Evolutionary conservation across 2,797 vertebrate species (phyloP).

Genomic region (Liasis olivaceus): DNA sequence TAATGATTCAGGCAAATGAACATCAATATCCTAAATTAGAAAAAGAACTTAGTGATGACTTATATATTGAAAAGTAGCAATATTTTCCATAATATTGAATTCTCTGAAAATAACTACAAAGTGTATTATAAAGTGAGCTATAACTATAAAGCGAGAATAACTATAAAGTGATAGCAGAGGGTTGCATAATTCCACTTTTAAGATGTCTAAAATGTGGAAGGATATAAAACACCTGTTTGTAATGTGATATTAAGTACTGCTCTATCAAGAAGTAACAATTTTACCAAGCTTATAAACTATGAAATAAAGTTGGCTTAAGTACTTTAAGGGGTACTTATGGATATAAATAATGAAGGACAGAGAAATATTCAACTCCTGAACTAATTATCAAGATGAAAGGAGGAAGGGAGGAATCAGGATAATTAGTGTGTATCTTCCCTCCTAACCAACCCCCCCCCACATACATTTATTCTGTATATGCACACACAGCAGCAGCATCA

Average conservation of each 20-base stretch:
- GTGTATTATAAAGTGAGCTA: background rate
- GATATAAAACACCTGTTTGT: slow-evolving; percentile 53
- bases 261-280: slow-evolving; percentile 46
- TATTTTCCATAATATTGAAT: slow-evolving; percentile 17
- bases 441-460: slow-evolving; percentile 72
- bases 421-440: slow-evolving; percentile 76
- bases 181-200: slow-evolving; percentile 26
- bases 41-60: slow-evolving; percentile 50
- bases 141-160: slow-evolving; percentile 21
- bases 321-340: slow-evolving; percentile 63
- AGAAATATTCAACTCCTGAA: slow-evolving; percentile 76
- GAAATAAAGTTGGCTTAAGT: slow-evolving; percentile 63
- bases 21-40: slow-evolving; percentile 30
- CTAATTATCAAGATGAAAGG: slow-evolving; percentile 75
- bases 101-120: slow-evolving; percentile 51
- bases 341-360: slow-evolving; percentile 65
- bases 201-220: slow-evolving; percentile 31
- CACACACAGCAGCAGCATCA: slow-evolving; percentile 83
- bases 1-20: slow-evolving; percentile 37
- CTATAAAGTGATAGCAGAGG: slow-evolving; percentile 41
- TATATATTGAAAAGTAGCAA: slow-evolving; percentile 27
- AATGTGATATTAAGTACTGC: slow-evolving; percentile 40
- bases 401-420: slow-evolving; percentile 72
- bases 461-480: slow-evolving; percentile 78
- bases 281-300: slow-evolving; percentile 47